Conservation (phyloP, 2,888 invertebrate species). For the Allacma fusca region DNA sequence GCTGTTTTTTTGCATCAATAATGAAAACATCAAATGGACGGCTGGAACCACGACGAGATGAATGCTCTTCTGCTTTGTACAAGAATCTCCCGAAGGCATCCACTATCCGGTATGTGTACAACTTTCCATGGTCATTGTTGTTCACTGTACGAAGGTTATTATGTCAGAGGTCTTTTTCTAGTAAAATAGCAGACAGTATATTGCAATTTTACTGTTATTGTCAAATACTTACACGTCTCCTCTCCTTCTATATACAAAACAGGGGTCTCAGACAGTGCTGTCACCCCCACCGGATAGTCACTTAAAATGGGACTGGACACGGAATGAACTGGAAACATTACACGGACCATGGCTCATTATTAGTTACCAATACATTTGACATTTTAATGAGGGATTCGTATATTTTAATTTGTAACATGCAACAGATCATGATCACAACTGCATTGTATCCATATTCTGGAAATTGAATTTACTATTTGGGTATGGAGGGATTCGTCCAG, state of each 20-base stretch:
- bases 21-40: slow-evolving; percentile 10
- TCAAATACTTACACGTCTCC: not conserved
- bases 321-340: slow-evolving; percentile 6
- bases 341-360: not conserved
- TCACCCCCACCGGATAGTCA: not conserved
- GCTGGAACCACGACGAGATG: not conserved
- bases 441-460: too few relatives aligned
- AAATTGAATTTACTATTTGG: too few relatives aligned
- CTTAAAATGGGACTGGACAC: not conserved
- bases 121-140: not conserved
- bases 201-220: not conserved
- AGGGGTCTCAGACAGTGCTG: slow-evolving; percentile 17
- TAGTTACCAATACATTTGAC: not conserved
- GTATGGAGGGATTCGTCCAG: too few relatives aligned
- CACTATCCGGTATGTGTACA: slow-evolving; percentile 14
- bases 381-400: not conserved
- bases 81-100: slow-evolving; percentile 17
- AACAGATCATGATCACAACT: too few relatives aligned
- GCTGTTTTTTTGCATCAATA: not conserved
- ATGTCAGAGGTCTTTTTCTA: too few relatives aligned
- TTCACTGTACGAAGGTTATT: too few relatives aligned
- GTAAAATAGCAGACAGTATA: too few relatives aligned
- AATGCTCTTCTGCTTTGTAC: not conserved
- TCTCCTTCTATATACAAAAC: slow-evolving; percentile 32
- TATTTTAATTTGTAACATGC: not conserved